Evolutionary conservation across 2,797 vertebrate genomes (phyloP).

Genomic region (Pteronotus mesoamericanus): DNA sequence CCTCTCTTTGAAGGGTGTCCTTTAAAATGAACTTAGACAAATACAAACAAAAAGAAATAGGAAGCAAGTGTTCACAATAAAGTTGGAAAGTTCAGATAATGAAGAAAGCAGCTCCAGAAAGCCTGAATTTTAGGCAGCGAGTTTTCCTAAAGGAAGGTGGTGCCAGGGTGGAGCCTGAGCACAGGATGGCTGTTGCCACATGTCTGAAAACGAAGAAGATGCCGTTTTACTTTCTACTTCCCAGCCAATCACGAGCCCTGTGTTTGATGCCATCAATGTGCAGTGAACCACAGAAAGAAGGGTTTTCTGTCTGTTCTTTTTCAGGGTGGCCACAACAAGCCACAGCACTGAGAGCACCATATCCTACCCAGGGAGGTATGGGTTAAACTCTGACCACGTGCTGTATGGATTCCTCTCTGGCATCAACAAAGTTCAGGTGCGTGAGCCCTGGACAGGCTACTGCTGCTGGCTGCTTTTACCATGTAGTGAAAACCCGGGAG

Average conservation of each 20-base stretch:
- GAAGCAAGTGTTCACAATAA: neutral
- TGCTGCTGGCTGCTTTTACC: neutral
- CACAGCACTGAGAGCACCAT: neutral
- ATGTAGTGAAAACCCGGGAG: neutral
- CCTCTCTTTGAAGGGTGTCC: neutral
- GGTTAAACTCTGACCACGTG: neutral
- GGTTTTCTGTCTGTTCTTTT: neutral
- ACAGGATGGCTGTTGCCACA: neutral
- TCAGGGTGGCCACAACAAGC: neutral
- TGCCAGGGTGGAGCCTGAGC: no score
- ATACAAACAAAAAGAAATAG: neutral
- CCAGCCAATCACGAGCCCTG: neutral
- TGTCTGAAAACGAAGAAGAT: neutral
- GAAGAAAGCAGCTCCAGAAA: neutral
- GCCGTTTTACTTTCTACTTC: neutral
- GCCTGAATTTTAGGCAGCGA: neutral
- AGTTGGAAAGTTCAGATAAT: neutral
- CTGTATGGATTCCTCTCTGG: neutral
- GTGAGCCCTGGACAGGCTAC: neutral
- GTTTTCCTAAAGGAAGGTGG: neutral
- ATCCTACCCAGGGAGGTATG: neutral
- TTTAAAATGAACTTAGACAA: neutral
- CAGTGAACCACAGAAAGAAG: neutral
- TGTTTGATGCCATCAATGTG: neutral
- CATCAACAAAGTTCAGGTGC: neutral